Conservation (phyloP, 2,888 invertebrate species). For the Balanococcus diminutus region DNA sequence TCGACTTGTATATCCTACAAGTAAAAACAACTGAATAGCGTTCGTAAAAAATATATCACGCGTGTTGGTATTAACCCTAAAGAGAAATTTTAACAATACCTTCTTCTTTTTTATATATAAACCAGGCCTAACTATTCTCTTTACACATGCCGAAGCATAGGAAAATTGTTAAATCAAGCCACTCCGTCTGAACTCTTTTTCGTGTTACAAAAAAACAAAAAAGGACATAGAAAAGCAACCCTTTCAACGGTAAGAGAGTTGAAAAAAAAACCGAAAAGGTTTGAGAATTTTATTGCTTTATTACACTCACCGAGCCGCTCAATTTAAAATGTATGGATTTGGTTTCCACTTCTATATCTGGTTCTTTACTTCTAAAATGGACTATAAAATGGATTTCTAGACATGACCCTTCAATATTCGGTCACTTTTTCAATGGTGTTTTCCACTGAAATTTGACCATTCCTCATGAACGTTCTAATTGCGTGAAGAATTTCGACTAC, state of each 20-base stretch:
- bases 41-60: not conserved
- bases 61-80: not conserved
- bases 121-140: not conserved
- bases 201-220: not conserved
- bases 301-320: slow-evolving; percentile 38
- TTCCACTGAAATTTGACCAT: not conserved
- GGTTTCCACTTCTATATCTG: not conserved
- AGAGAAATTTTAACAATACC: not conserved
- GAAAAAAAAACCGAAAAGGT: slow-evolving; percentile 32
- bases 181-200: not conserved
- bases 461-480: slow-evolving; percentile 21
- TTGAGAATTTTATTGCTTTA: slow-evolving; percentile 48
- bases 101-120: not conserved
- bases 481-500: slow-evolving; percentile 46
- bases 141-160: not conserved
- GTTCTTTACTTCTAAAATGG: slow-evolving; percentile 43
- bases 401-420: not conserved
- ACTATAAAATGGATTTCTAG: slow-evolving; percentile 24
- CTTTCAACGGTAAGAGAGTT: not conserved
- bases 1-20: not conserved
- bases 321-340: slow-evolving; percentile 21
- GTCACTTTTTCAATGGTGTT: not conserved
- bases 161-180: not conserved
- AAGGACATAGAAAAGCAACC: slow-evolving; percentile 19
- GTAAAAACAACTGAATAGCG: not conserved